These are phyloP conservation scores for Galeruca laticollis DNA, from an alignment of 2,888 invertebrate species.

Conservation along the genomic window DNA sequence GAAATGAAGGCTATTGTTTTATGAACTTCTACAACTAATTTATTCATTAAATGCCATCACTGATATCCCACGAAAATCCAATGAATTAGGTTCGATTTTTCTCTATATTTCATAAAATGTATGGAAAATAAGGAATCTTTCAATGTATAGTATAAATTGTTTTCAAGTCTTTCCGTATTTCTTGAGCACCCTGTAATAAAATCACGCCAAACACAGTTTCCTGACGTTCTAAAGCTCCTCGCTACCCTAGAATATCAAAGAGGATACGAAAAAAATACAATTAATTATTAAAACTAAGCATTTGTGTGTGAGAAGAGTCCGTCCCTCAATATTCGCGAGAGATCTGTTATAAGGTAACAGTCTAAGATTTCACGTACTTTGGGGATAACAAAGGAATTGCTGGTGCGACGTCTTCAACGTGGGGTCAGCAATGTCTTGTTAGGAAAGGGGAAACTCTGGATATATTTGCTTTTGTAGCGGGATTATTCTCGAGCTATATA, in stretches of 20 bases:
- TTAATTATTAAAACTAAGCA: constrained; percentile 10
- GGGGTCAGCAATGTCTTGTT: constrained; percentile 57
- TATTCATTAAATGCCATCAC: too few relatives aligned
- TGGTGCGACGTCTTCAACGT: constrained; percentile 59
- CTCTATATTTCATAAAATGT: too few relatives aligned
- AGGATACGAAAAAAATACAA: constrained; percentile 5
- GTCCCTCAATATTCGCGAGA: constrained; percentile 18
- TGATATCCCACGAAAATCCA: too few relatives aligned
- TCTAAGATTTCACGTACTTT: constrained; percentile 59
- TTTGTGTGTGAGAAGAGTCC: constrained; percentile 19
- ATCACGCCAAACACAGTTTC: too few relatives aligned
- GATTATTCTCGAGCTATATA: constrained; percentile 40
- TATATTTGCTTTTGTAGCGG: constrained; percentile 49
- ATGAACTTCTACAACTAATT: too few relatives aligned
- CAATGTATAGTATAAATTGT: too few relatives aligned
- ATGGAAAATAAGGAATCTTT: too few relatives aligned
- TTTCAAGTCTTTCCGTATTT: too few relatives aligned
- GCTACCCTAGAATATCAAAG: neutral
- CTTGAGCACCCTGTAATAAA: too few relatives aligned
- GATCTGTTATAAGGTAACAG: constrained; percentile 51
- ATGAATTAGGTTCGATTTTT: too few relatives aligned
- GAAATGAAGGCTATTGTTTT: too few relatives aligned
- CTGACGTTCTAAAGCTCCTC: too few relatives aligned
- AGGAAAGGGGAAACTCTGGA: constrained; percentile 47
- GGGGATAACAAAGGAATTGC: constrained; percentile 67